Percentiles rank a stretch among this genome's conserved stretches.
Evolutionary conservation across 2,888 invertebrate species (phyloP).

Genomic region (Coremacera marginata): DNA sequence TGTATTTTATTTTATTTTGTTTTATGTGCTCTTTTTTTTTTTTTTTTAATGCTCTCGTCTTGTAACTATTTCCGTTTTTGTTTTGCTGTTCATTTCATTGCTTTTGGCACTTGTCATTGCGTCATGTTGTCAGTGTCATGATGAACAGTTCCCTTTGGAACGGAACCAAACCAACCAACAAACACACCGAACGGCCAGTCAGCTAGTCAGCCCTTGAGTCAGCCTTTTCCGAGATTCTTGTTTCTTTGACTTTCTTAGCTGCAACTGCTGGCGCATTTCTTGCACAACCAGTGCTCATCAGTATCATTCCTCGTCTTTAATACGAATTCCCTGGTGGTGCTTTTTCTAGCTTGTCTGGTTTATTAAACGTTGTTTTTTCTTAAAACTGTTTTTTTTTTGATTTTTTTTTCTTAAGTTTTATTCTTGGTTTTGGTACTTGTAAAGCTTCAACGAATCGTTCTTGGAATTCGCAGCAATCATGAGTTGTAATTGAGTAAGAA

Average conservation of each 20-base stretch:
- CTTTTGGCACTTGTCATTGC: slow-evolving; percentile 54
- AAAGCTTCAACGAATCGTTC: neutral
- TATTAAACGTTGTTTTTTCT: slow-evolving; percentile 15
- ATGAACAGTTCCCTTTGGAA: slow-evolving; percentile 50
- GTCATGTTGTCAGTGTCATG: slow-evolving; percentile 60
- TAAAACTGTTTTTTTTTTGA: neutral
- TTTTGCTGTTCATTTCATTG: slow-evolving; percentile 20
- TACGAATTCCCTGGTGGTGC: slow-evolving; percentile 32
- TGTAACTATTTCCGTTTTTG: neutral
- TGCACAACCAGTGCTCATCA: neutral
- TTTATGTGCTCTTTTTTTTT: too few relatives aligned
- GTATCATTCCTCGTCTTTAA: neutral
- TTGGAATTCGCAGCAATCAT: slow-evolving; percentile 19
- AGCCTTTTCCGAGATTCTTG: neutral
- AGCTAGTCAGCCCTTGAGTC: too few relatives aligned
- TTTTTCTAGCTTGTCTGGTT: slow-evolving; percentile 22
- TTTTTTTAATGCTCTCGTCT: neutral
- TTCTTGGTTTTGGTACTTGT: neutral
- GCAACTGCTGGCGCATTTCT: neutral
- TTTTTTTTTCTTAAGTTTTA: neutral
- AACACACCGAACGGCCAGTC: too few relatives aligned
- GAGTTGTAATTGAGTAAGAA: slow-evolving; percentile 13
- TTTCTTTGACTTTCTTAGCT: neutral
- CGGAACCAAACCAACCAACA: too few relatives aligned
- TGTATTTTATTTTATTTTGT: neutral